Evolutionary conservation across 2,113 vertebrate genomes (phyloP).

Genomic region (Rhinoptilus africanus): DNA sequence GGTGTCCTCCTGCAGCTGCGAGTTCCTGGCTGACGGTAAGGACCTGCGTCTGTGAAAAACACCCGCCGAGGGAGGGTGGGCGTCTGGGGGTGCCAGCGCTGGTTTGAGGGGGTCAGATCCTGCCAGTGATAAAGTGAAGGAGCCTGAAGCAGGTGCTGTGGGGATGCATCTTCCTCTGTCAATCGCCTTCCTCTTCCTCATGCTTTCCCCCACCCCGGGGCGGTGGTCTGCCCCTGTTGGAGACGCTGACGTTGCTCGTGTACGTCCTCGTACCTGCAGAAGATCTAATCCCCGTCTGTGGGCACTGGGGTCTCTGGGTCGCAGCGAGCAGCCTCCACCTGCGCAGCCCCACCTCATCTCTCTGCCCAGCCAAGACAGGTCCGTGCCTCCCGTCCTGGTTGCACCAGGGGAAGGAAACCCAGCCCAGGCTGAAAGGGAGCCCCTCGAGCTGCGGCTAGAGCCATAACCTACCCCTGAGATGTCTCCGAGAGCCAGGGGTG

Average conservation of each 20-base stretch:
- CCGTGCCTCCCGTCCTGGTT: rapidly evolving
- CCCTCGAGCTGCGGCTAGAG: neutral
- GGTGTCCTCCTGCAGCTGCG: slow-evolving; percentile 91
- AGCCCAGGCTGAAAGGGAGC: neutral
- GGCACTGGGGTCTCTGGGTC: neutral
- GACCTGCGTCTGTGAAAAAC: neutral
- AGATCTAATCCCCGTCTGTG: neutral
- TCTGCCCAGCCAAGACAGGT: neutral
- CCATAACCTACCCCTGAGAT: neutral
- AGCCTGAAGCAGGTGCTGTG: neutral
- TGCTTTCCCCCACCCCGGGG: rapidly evolving
- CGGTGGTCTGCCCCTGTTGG: neutral
- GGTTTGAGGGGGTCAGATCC: neutral
- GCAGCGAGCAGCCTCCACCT: neutral
- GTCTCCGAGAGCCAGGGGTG: neutral
- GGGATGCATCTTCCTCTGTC: neutral
- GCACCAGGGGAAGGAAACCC: neutral
- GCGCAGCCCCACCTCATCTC: neutral
- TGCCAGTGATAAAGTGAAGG: neutral
- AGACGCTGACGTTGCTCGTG: rapidly evolving
- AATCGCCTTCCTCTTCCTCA: neutral
- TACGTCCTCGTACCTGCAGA: neutral
- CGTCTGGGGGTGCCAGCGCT: neutral
- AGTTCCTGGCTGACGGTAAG: slow-evolving; percentile 90
- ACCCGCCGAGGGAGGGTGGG: too few relatives aligned